Conservation (phyloP, 1,140 invertebrate species). For the Fopius arisanus region DNA sequence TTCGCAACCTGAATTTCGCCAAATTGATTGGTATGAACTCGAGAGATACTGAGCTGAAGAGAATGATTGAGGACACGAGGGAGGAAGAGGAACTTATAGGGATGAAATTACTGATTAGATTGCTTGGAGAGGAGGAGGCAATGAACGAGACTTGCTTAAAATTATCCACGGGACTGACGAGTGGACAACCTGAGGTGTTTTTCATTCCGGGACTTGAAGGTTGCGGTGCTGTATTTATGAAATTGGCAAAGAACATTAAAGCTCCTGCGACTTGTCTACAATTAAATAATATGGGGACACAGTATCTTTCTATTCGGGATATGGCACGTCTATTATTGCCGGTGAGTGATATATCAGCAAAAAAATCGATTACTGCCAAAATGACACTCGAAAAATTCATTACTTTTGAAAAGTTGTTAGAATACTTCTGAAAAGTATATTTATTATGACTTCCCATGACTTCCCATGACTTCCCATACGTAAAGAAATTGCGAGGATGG, state of each 20-base stretch:
- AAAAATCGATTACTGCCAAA: no score
- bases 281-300: slow-evolving; percentile 43
- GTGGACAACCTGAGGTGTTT: slow-evolving; percentile 58
- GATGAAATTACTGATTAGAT: not conserved
- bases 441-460: no score
- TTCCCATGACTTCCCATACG: no score
- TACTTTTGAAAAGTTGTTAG: no score
- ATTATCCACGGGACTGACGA: slow-evolving; percentile 37
- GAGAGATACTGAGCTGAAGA: slow-evolving; percentile 31
- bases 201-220: slow-evolving; percentile 73
- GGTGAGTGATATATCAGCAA: no score
- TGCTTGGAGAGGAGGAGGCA: not conserved
- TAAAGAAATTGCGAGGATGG: no score
- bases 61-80: not conserved
- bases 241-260: slow-evolving; percentile 62
- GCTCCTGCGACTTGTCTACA: slow-evolving; percentile 70
- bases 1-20: slow-evolving; percentile 68
- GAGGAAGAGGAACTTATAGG: not conserved
- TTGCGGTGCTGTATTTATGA: slow-evolving; percentile 59
- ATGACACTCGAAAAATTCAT: no score
- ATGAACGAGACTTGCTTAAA: slow-evolving; percentile 32
- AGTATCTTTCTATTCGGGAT: slow-evolving; percentile 15
- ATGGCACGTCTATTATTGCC: slow-evolving; percentile 39
- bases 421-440: no score
- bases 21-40: slow-evolving; percentile 65